phyloP scores from a whole-genome alignment of 2,113 vertebrate genomes.

The Triplophysa rosa region DNA sequence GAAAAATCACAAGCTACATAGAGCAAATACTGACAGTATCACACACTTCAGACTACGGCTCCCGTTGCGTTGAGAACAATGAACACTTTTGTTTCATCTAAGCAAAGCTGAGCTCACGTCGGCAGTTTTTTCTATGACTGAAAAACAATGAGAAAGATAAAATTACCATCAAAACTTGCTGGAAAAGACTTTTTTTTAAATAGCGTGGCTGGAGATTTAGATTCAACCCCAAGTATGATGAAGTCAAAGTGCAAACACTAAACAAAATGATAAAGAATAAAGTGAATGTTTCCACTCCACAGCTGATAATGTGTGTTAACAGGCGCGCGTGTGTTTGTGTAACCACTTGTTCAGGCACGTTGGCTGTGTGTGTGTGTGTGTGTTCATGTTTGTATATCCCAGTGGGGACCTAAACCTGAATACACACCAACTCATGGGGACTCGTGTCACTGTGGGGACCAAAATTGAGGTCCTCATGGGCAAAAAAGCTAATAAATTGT shows the following conservation, averaged over 20 bases:
- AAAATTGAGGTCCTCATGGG: too few species aligned
- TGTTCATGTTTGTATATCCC: too few species aligned
- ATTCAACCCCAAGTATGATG: too few species aligned
- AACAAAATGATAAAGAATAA: neutral
- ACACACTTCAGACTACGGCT: neutral
- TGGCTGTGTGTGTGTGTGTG: neutral
- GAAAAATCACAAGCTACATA: neutral
- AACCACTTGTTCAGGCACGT: neutral
- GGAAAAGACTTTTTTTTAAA: neutral
- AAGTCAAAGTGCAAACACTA: neutral
- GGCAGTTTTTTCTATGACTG: neutral
- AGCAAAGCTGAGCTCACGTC: neutral
- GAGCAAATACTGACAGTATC: conserved; percentile 4
- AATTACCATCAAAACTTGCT: neutral
- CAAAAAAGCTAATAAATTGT: too few species aligned
- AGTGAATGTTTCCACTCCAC: neutral
- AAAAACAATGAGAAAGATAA: neutral
- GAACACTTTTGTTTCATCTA: conserved; percentile 17
- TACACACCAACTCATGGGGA: too few species aligned
- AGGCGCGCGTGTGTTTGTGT: neutral
- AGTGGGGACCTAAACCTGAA: too few species aligned
- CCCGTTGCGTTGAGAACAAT: conserved; percentile 26
- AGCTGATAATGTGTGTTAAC: neutral
- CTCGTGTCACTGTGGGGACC: too few species aligned
- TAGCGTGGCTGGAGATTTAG: neutral